Conservation (phyloP, 2,888 invertebrate species). For the Crematogaster levior region DNA sequence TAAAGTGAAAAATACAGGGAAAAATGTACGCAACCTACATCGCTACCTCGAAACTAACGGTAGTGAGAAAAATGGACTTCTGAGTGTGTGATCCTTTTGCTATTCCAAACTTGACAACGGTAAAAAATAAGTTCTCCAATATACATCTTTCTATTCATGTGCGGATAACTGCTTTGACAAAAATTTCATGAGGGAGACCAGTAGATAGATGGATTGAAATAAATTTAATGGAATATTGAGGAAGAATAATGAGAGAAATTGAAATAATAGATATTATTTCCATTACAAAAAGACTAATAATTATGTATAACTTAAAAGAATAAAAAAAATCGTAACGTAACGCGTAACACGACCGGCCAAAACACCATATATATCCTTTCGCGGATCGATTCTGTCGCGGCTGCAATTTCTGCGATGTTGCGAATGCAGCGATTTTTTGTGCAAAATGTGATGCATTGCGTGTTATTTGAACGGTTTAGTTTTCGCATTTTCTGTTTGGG, state of each 20-base stretch:
- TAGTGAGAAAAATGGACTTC: not conserved
- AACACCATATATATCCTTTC: conserved; percentile 50
- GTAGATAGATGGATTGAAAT: not conserved
- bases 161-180: not conserved
- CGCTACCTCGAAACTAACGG: not conserved
- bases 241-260: not conserved
- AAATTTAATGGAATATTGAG: not conserved
- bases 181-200: not conserved
- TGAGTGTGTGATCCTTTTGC: not conserved
- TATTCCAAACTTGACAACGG: not conserved
- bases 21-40: not conserved
- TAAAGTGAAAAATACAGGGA: not conserved
- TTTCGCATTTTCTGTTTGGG: not conserved
- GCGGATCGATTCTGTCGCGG: conserved; percentile 58
- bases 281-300: not conserved
- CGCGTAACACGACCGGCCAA: conserved; percentile 2
- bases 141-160: not conserved
- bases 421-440: conserved; percentile 45
- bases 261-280: not conserved
- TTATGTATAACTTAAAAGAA: not conserved
- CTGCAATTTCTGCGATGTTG: conserved; percentile 39
- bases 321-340: not conserved
- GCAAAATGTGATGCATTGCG: conserved; percentile 42
- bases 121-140: not conserved
- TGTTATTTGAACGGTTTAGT: conserved; percentile 9